Conservation (phyloP, 2,797 vertebrate genomes). For the Phrynocephalus forsythii region DNA sequence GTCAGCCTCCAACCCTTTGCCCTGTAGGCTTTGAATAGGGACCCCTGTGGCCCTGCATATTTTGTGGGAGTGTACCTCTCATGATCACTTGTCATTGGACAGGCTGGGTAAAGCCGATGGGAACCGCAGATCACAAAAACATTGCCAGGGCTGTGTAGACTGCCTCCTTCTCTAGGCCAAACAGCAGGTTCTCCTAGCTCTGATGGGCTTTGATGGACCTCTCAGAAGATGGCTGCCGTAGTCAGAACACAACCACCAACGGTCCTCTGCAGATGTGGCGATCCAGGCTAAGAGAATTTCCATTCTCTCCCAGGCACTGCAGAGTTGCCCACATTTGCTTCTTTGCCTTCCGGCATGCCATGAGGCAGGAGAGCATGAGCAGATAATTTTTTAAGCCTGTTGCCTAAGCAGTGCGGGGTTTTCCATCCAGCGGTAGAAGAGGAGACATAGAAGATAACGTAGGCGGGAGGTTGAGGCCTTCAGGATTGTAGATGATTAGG, state of each 20-base stretch:
- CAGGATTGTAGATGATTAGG: neutral
- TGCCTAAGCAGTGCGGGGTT: neutral
- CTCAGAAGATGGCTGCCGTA: neutral
- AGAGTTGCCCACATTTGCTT: neutral
- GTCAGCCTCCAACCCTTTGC: neutral
- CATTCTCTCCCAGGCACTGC: neutral
- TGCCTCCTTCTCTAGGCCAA: neutral
- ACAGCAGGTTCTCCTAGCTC: accelerated
- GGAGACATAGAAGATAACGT: neutral
- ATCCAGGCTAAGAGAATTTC: neutral
- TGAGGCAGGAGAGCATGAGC: neutral
- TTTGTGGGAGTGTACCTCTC: neutral
- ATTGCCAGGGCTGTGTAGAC: neutral
- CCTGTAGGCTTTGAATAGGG: neutral
- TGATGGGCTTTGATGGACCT: neutral
- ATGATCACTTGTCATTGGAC: neutral
- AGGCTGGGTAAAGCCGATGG: neutral
- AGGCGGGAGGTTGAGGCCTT: neutral
- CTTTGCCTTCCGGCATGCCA: neutral
- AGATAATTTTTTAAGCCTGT: neutral
- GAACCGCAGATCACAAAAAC: neutral
- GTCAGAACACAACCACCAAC: neutral
- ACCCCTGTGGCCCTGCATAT: neutral
- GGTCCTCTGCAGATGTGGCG: neutral
- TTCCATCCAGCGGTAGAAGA: neutral